A percentile compares a stretch with the other conserved stretches of the same genome.
Evolutionary conservation across 2,888 invertebrate genomes (phyloP).

Genomic region (Hirtodrosophila duncani): DNA sequence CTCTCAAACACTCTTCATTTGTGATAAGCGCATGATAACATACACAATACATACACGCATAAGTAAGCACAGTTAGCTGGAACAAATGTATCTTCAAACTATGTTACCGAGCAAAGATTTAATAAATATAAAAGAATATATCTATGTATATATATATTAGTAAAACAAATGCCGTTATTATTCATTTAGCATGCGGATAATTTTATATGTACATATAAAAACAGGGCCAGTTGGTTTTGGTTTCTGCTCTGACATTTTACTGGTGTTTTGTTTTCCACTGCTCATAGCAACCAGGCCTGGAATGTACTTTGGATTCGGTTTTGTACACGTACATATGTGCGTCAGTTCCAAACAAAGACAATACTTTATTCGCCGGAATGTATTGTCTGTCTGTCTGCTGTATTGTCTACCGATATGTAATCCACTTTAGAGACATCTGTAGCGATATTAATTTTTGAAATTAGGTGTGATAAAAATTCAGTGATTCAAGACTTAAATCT

Average conservation of each 20-base stretch:
- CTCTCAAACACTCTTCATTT: slow-evolving; percentile 34
- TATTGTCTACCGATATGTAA: too few species aligned
- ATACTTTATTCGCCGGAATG: too few species aligned
- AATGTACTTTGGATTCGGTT: slow-evolving; percentile 27
- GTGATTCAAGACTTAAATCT: too few species aligned
- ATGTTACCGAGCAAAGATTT: slow-evolving; percentile 49
- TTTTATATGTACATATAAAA: too few species aligned
- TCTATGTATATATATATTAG: slow-evolving; percentile 22
- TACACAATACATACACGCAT: slow-evolving; percentile 11
- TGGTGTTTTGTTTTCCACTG: not conserved
- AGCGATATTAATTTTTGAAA: too few species aligned
- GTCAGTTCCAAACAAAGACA: too few species aligned
- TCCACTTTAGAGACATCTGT: too few species aligned
- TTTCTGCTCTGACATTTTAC: slow-evolving; percentile 1
- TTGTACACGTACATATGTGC: slow-evolving; percentile 1
- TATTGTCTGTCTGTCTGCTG: too few species aligned
- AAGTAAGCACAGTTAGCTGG: slow-evolving; percentile 51
- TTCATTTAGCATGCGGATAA: not conserved
- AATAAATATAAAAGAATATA: slow-evolving; percentile 37
- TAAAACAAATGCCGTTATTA: slow-evolving; percentile 7
- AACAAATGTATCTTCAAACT: slow-evolving; percentile 57
- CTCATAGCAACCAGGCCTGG: slow-evolving; percentile 19
- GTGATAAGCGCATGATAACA: slow-evolving; percentile 58
- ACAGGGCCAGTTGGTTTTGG: slow-evolving; percentile 8
- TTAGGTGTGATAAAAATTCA: too few species aligned